These are phyloP conservation scores for Champsocephalus esox DNA, from an alignment of 2,797 vertebrate species.

Conservation along the genomic window DNA sequence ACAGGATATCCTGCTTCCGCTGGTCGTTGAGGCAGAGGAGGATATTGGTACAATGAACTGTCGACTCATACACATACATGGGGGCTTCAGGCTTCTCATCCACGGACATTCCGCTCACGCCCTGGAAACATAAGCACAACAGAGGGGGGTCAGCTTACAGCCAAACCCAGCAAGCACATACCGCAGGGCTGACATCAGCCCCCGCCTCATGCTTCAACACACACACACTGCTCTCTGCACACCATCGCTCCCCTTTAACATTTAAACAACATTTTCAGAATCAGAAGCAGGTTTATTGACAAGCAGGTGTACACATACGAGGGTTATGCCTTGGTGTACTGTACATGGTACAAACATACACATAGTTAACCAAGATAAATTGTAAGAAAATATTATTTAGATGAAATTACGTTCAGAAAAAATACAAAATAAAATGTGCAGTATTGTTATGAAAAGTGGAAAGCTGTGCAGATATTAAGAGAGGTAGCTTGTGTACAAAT, in stretches of 20 bases:
- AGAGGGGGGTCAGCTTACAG: conserved; percentile 69
- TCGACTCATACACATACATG: conserved; percentile 99
- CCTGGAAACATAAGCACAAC: conserved; percentile 88
- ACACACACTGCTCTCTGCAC: conserved; percentile 29
- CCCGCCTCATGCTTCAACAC: conserved; percentile 59
- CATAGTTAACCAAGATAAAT: no score
- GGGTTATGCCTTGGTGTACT: no score
- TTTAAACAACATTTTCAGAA: conserved; percentile 24
- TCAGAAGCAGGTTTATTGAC: no score
- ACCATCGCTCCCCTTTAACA: conserved; percentile 20
- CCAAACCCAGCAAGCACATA: conserved; percentile 60
- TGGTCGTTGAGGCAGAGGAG: conserved; percentile 99
- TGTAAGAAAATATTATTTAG: no score
- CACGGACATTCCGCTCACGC: conserved; percentile 99
- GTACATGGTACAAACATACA: no score
- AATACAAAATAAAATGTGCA: no score
- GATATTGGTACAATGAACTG: conserved; percentile 99
- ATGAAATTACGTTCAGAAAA: no score
- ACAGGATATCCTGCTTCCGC: conserved; percentile 99
- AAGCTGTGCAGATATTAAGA: no score
- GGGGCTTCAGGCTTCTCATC: conserved; percentile 99
- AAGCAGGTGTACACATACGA: no score
- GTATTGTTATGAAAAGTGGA: no score
- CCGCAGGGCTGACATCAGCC: conserved; percentile 75
- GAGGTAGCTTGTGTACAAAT: no score